These are phyloP conservation scores for Sus cebifrons DNA, from an alignment of 2,797 vertebrate species.

Conservation along the genomic window DNA sequence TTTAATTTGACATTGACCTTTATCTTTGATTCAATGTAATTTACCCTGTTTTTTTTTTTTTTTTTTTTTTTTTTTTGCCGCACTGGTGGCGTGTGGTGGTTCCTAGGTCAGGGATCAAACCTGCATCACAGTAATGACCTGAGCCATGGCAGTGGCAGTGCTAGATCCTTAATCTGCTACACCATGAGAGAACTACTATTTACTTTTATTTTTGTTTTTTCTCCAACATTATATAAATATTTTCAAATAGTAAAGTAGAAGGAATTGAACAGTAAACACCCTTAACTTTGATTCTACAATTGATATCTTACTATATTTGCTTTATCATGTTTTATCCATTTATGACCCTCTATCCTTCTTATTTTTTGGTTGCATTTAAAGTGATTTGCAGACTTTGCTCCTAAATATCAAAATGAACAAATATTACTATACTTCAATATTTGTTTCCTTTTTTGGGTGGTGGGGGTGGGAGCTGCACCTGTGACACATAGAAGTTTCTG, in stretches of 20 bases:
- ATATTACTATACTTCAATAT: neutral
- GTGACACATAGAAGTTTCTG: too few relatives aligned
- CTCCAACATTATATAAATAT: neutral
- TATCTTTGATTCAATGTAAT: neutral
- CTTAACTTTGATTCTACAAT: neutral
- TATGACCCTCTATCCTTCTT: neutral
- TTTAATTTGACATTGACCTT: neutral
- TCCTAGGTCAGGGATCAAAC: too few relatives aligned
- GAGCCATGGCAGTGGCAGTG: too few relatives aligned
- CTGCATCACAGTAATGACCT: too few relatives aligned
- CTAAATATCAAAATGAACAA: neutral
- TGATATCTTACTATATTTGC: constrained; percentile 7
- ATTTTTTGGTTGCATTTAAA: neutral
- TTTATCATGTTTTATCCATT: constrained; percentile 1
- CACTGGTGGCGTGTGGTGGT: too few relatives aligned
- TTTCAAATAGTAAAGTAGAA: neutral
- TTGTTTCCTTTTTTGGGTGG: neutral
- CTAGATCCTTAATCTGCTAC: too few relatives aligned
- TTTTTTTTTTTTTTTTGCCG: neutral
- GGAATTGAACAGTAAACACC: neutral
- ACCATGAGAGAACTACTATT: too few relatives aligned
- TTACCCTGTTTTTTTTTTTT: neutral
- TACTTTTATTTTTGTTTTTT: neutral
- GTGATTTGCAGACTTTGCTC: neutral
- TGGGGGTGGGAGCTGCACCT: too few relatives aligned